phyloP scores from a whole-genome alignment of 2,888 invertebrate genomes.

The Petrophora chlorosata region DNA sequence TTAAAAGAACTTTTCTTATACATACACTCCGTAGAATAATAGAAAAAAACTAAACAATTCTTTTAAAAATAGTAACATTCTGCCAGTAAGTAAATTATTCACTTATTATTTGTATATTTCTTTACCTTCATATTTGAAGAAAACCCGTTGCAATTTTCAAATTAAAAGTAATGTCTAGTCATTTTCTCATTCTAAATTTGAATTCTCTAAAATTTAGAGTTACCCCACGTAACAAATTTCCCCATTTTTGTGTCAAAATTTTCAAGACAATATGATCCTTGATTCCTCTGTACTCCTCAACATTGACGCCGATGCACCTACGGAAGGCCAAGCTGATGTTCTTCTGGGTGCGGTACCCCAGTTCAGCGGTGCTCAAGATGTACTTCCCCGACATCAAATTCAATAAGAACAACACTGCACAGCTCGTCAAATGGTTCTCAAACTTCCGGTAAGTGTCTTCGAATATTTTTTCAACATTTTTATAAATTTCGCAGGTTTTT shows the following conservation, averaged over 20 bases:
- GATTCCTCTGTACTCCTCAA: slow-evolving; percentile 96
- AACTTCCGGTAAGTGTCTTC: slow-evolving; percentile 96
- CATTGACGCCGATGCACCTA: slow-evolving; percentile 99
- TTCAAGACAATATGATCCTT: slow-evolving; percentile 81
- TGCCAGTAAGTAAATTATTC: too few species aligned
- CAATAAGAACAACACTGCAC: slow-evolving; percentile 99
- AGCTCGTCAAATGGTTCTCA: slow-evolving; percentile 99
- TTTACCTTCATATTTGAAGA: too few species aligned
- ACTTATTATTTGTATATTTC: too few species aligned
- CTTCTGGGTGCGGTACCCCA: slow-evolving; percentile 99
- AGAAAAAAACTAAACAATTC: background rate
- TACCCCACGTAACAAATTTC: background rate
- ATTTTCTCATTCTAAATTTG: background rate
- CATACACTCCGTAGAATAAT: slow-evolving; percentile 11
- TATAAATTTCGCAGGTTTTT: background rate
- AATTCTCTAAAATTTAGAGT: background rate
- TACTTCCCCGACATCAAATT: slow-evolving; percentile 99
- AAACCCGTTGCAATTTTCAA: too few species aligned
- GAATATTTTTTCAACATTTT: slow-evolving; percentile 10
- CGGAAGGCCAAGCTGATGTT: slow-evolving; percentile 99
- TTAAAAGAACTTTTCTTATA: slow-evolving; percentile 44
- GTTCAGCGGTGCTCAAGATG: slow-evolving; percentile 99
- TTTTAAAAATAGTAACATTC: background rate
- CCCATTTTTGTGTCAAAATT: slow-evolving; percentile 7
- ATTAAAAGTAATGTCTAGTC: too few species aligned